Conservation (phyloP, 1,140 invertebrate genomes). For the Brachionus rubens region DNA sequence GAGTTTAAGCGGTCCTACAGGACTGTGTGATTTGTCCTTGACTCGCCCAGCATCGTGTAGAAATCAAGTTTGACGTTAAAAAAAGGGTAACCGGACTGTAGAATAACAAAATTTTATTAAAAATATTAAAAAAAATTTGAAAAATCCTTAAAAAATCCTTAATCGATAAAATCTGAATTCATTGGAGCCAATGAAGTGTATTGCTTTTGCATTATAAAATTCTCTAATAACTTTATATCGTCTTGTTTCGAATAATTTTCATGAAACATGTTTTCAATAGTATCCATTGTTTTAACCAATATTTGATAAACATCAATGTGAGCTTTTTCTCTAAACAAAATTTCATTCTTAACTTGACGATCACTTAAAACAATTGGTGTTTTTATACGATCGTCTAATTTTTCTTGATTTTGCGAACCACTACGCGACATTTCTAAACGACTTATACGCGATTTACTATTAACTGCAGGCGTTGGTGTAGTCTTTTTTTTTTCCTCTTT, state of each 20-base stretch:
- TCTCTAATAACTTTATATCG: constrained; percentile 21
- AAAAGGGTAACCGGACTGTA: too few species aligned
- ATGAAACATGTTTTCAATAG: constrained; percentile 15
- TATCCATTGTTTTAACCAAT: constrained; percentile 5
- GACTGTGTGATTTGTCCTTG: too few species aligned
- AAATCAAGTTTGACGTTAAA: too few species aligned
- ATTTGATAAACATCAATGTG: constrained; percentile 19
- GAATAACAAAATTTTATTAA: too few species aligned
- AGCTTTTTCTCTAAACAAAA: constrained; percentile 5
- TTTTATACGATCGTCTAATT: constrained; percentile 15
- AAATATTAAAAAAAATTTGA: neutral
- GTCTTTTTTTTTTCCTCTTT: constrained; percentile 37
- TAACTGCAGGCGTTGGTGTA: neutral
- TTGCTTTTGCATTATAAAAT: constrained; percentile 21
- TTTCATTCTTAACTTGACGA: neutral
- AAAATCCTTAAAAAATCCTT: neutral
- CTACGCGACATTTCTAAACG: neutral
- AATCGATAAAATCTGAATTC: constrained; percentile 40
- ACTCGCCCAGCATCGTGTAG: too few species aligned
- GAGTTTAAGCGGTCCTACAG: too few species aligned
- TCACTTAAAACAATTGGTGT: constrained; percentile 12
- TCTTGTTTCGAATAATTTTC: constrained; percentile 21
- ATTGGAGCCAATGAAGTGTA: neutral
- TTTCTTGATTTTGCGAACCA: constrained; percentile 9
- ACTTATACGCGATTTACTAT: constrained; percentile 10